These are phyloP conservation scores for Eudorcas thomsonii DNA, from an alignment of 2,113 vertebrate genomes.

Conservation along the genomic window DNA sequence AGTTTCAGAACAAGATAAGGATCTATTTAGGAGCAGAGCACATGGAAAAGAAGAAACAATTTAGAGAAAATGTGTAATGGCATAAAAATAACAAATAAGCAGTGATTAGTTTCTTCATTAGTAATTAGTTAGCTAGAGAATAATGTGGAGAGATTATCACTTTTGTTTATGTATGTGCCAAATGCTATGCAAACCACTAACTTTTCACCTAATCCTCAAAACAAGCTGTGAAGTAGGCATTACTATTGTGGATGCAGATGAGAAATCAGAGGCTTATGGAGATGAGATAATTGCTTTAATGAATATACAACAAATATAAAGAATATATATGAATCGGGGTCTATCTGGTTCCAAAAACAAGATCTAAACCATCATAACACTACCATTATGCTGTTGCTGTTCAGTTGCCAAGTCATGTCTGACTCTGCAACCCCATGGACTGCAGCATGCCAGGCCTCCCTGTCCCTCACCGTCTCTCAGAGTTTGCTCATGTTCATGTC, in stretches of 20 bases:
- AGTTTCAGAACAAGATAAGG: neutral
- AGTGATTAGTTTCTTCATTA: neutral
- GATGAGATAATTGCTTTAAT: neutral
- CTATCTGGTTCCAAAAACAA: neutral
- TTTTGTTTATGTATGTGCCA: neutral
- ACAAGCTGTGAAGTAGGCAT: neutral
- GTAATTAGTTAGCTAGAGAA: neutral
- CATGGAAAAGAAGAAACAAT: neutral
- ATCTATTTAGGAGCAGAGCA: neutral
- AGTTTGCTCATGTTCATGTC: neutral
- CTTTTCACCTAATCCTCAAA: neutral
- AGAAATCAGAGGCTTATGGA: neutral
- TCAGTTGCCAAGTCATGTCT: neutral
- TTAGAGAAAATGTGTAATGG: neutral
- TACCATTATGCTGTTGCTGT: neutral
- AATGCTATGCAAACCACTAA: neutral
- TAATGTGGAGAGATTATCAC: neutral
- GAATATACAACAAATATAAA: neutral
- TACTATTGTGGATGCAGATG: neutral
- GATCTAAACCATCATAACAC: neutral
- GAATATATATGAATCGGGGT: neutral
- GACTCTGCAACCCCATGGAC: neutral
- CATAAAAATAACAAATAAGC: neutral
- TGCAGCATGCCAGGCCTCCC: neutral
- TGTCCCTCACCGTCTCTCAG: neutral